phyloP scores from a whole-genome alignment of 2,113 vertebrate genomes.

The Procavia capensis region DNA sequence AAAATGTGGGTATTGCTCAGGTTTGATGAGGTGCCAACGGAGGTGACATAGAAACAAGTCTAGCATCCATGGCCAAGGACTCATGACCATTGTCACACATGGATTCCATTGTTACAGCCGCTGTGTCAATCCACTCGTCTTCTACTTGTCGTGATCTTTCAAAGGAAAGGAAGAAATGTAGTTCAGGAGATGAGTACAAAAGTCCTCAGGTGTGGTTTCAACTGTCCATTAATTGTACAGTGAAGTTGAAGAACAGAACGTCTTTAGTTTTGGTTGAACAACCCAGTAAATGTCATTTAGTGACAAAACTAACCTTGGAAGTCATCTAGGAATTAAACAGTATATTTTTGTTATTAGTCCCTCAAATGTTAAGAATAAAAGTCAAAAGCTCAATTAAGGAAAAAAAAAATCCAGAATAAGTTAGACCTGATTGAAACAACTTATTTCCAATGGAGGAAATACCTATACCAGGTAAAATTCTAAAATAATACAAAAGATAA shows the following conservation, averaged over 20 bases:
- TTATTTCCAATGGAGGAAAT: neutral
- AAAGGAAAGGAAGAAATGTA: neutral
- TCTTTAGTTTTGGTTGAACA: neutral
- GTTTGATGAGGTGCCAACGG: neutral
- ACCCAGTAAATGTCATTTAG: neutral
- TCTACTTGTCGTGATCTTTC: constrained; percentile 44
- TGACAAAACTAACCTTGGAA: neutral
- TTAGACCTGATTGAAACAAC: constrained; percentile 14
- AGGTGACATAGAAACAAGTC: neutral
- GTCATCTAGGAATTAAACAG: neutral
- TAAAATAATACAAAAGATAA: constrained; percentile 10
- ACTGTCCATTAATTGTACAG: neutral
- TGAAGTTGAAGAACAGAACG: neutral
- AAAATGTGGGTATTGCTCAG: neutral
- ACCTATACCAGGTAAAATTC: neutral
- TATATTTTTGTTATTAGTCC: neutral
- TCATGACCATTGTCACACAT: too few relatives aligned
- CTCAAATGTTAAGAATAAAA: neutral
- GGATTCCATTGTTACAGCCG: too few relatives aligned
- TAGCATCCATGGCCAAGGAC: neutral
- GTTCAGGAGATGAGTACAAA: neutral
- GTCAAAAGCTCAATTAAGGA: neutral
- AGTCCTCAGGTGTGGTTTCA: neutral
- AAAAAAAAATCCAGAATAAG: constrained; percentile 31
- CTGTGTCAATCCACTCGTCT: too few relatives aligned